Conservation (phyloP, 2,797 vertebrate genomes). For the Oreochromis mossambicus region DNA sequence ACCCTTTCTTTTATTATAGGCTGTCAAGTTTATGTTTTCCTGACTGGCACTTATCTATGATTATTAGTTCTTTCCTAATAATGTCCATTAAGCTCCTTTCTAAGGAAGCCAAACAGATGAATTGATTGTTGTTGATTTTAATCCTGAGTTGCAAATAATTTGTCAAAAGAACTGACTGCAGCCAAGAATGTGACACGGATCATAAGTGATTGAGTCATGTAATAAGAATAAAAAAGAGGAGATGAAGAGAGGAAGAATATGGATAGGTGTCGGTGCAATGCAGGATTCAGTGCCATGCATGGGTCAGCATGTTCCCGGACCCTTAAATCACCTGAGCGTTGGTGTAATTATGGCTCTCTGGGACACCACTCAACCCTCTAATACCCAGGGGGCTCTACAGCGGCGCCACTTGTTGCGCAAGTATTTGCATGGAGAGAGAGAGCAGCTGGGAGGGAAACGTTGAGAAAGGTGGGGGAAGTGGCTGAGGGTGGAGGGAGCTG, state of each 20-base stretch:
- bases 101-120: neutral
- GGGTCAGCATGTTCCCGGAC: conserved; percentile 71
- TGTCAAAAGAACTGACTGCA: neutral
- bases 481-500: conserved; percentile 16
- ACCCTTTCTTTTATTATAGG: conserved; percentile 42
- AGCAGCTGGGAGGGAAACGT: conserved; percentile 42
- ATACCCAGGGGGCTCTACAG: conserved; percentile 70
- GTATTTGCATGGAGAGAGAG: conserved; percentile 39
- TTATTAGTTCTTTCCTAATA: conserved; percentile 16
- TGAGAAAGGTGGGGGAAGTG: conserved; percentile 31
- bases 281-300: conserved; percentile 50
- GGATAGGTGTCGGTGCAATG: conserved; percentile 39
- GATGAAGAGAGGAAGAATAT: conserved; percentile 16
- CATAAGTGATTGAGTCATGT: neutral
- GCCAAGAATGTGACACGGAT: neutral
- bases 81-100: neutral
- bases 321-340: conserved; percentile 71
- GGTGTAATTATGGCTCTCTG: conserved; percentile 75
- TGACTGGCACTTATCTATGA: neutral
- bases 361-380: conserved; percentile 72
- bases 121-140: neutral
- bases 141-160: neutral
- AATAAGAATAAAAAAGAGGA: neutral
- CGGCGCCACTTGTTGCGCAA: conserved; percentile 78
- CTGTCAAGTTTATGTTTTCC: conserved; percentile 35